phyloP scores from a whole-genome alignment of 2,113 vertebrate species.

The Rhinolophus ferrumequinum region DNA sequence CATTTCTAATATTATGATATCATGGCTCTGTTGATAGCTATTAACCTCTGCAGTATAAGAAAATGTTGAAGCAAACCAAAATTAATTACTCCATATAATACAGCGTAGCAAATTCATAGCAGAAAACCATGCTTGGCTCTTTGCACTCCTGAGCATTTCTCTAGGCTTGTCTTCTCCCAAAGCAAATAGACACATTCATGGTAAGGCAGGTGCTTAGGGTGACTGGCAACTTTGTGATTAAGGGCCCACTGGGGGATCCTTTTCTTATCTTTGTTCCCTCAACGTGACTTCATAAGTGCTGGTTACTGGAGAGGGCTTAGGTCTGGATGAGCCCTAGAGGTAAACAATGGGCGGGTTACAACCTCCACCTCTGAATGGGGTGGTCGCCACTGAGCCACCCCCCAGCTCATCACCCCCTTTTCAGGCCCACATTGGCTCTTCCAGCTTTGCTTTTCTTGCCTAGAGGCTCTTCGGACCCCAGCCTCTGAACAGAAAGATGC shows the following conservation, averaged over 20 bases:
- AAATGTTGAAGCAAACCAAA: neutral
- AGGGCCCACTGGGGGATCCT: neutral
- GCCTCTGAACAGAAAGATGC: neutral
- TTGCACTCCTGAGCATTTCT: neutral
- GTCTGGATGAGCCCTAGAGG: neutral
- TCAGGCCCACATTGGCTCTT: neutral
- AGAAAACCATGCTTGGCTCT: neutral
- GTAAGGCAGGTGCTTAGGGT: neutral
- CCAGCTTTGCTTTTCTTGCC: neutral
- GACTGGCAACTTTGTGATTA: neutral
- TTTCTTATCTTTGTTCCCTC: neutral
- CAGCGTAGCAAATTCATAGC: neutral
- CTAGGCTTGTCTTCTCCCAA: neutral
- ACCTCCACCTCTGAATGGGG: neutral
- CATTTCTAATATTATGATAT: neutral
- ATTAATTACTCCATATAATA: neutral
- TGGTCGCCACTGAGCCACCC: neutral
- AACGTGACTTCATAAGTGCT: neutral
- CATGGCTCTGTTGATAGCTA: conserved; percentile 7
- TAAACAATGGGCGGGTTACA: neutral
- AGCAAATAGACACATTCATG: neutral
- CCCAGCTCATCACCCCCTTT: neutral
- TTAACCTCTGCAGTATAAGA: neutral
- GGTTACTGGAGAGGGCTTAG: neutral
- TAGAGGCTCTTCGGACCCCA: neutral